phyloP scores from a whole-genome alignment of 2,797 vertebrate genomes.

The Coreius guichenoti region DNA sequence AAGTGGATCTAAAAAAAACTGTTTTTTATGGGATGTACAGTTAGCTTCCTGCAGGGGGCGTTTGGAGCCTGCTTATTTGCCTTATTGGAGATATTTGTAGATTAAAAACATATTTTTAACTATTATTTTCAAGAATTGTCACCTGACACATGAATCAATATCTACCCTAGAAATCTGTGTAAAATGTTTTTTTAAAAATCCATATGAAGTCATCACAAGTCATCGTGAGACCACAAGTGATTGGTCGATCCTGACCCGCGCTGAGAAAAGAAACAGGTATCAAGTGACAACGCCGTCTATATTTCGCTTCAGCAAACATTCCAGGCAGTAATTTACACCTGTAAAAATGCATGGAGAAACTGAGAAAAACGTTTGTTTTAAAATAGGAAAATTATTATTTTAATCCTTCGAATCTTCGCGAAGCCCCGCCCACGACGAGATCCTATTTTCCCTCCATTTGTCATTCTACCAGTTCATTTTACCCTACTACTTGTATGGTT shows the following conservation, averaged over 20 bases:
- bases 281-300: background rate
- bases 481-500: background rate
- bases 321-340: background rate
- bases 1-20: background rate
- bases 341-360: background rate
- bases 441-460: fast-evolving
- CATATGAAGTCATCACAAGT: background rate
- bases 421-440: background rate
- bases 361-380: background rate
- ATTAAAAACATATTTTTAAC: background rate
- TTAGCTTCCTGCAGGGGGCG: background rate
- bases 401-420: background rate
- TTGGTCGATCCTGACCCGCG: background rate
- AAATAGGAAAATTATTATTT: background rate
- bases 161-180: no score
- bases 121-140: background rate
- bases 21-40: background rate
- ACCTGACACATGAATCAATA: background rate
- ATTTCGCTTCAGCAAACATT: background rate
- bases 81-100: background rate
- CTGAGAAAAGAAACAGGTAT: background rate
- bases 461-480: background rate
- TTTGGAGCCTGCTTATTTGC: no score
- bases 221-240: background rate
- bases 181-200: background rate